Evolutionary conservation across 1,140 invertebrate species (phyloP).

Genomic region (Chironomus striatipennis): DNA sequence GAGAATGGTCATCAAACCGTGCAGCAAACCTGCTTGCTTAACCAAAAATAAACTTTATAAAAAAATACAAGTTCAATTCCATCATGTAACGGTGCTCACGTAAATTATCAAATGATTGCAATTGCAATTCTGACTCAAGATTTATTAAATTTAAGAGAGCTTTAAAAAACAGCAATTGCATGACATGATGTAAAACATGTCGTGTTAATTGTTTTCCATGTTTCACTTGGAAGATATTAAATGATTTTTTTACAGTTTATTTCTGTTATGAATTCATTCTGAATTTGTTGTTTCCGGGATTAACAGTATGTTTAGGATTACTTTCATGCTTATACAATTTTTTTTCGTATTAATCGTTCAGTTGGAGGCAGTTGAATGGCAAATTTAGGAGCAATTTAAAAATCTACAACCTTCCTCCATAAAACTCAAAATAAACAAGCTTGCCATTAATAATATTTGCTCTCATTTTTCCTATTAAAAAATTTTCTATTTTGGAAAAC

Average conservation of each 20-base stretch:
- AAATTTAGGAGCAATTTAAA: too few relatives aligned
- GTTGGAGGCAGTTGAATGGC: too few relatives aligned
- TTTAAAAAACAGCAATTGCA: not conserved
- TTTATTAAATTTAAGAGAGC: not conserved
- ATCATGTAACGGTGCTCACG: not conserved
- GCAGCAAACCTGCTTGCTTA: not conserved
- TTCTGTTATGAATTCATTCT: not conserved
- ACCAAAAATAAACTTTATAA: not conserved
- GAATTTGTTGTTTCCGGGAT: not conserved
- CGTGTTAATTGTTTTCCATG: slow-evolving; percentile 8
- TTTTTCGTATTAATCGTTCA: too few relatives aligned
- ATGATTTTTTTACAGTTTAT: not conserved
- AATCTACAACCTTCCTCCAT: too few relatives aligned
- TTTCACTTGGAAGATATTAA: not conserved
- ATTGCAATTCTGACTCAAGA: not conserved
- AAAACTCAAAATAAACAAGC: too few relatives aligned
- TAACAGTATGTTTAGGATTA: not conserved
- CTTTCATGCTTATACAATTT: too few relatives aligned
- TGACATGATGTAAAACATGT: slow-evolving; percentile 9
- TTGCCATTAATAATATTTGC: too few relatives aligned
- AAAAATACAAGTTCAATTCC: not conserved
- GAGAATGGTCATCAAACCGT: too few relatives aligned
- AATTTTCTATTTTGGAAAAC: too few relatives aligned
- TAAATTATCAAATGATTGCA: slow-evolving; percentile 1
- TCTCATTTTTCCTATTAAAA: too few relatives aligned